Evolutionary conservation across 2,113 vertebrate genomes (phyloP), one percentile per base, ranked within the genome.

Genomic region (Jacana jacana): DNA sequence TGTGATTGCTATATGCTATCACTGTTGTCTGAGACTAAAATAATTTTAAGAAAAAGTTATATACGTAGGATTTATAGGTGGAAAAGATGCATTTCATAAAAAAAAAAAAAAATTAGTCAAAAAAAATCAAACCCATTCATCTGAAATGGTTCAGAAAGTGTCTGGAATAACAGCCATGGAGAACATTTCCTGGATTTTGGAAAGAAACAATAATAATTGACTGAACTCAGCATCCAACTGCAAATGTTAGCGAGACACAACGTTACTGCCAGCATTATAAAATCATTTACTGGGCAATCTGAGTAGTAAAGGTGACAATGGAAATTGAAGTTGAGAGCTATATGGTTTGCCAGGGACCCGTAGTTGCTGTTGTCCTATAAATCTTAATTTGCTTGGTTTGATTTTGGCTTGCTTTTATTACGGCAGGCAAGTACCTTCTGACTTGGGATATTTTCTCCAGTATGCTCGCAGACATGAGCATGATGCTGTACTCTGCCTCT

Each of bases 361-460:
- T 20, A 65, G 66, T 78, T n/a, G 4, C 71, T 18, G 4, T 4
- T 63, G 11, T 35, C 33, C 73, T 31, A 2, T 23, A 57, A 86
- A 88, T 88, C 60, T 66, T 52, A 2, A 3, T 68, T 75, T 58
- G 30, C 52, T 60, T 0, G 0, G 8, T 49, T 78, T 84, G 81
- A 18, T 48, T 76, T 72, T 64, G 76, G 17, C 1, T 6, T 19
- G 3, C 30, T 15, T 78, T 83, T 66, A 8, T 23, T 49, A 18
- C 0, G 5, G 39, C 33, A 1, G 0, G 19, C 35, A 58, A 39
- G 40, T 31, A 2, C 23, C 31, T 57, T 91, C 42, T 7, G 39
- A 31, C 65, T 10, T 13, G 40, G 20, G 40, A 35, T 1, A 2
- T 77, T 81, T 78, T 35, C 63, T 77, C 13, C 31, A 7, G 25